Percentiles rank a stretch among this genome's conserved stretches.
Evolutionary conservation across 2,113 vertebrate genomes (phyloP).

Genomic region (Poecilia latipinna): DNA sequence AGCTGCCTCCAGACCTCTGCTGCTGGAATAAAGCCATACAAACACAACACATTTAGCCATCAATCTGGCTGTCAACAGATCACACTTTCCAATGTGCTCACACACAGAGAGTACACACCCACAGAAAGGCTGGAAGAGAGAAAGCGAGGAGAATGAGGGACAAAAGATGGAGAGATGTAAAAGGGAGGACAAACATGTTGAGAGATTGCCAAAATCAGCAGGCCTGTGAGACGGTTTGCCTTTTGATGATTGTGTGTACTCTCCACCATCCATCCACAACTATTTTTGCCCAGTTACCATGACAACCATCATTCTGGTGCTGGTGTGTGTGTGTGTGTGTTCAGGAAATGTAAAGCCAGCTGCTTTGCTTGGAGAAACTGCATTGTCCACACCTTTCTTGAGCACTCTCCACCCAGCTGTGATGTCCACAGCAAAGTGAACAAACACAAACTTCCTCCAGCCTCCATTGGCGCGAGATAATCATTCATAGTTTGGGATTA

Average conservation of each 20-base stretch:
- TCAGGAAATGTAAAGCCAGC: slow-evolving; percentile 44
- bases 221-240: slow-evolving; percentile 8
- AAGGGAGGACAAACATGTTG: slow-evolving; percentile 20
- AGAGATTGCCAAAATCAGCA: slow-evolving; percentile 22
- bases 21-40: slow-evolving; percentile 59
- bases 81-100: slow-evolving; percentile 27
- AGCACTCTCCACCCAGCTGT: neutral
- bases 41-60: slow-evolving; percentile 45
- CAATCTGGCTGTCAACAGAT: slow-evolving; percentile 60
- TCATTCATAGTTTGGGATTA: slow-evolving; percentile 51
- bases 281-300: slow-evolving; percentile 70
- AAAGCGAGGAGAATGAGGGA: neutral
- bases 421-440: neutral
- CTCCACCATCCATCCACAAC: slow-evolving; percentile 25
- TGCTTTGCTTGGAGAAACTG: slow-evolving; percentile 25
- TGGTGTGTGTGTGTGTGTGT: slow-evolving; percentile 22
- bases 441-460: slow-evolving; percentile 16
- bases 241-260: slow-evolving; percentile 19
- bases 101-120: neutral
- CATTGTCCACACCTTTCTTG: slow-evolving; percentile 33
- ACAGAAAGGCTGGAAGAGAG: slow-evolving; percentile 4
- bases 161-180: slow-evolving; percentile 30
- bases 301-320: slow-evolving; percentile 43
- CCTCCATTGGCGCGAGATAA: slow-evolving; percentile 22
- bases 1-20: slow-evolving; percentile 49